These are phyloP conservation scores for Pollicipes pollicipes DNA, from an alignment of 1,140 invertebrate genomes.

Conservation along the genomic window DNA sequence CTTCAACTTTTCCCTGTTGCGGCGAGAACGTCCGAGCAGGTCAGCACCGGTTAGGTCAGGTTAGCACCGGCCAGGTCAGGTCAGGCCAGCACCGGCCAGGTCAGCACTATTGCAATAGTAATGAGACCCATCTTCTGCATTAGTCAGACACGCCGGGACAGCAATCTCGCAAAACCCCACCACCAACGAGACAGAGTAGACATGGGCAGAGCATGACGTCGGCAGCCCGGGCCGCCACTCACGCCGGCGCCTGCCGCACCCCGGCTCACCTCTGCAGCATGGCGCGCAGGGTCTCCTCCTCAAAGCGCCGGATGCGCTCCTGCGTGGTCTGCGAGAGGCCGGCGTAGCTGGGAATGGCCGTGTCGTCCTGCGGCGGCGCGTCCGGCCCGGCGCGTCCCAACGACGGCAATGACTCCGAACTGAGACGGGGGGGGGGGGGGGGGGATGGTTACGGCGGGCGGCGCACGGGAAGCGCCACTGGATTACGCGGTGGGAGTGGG, in stretches of 20 bases:
- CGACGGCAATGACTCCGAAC: background rate
- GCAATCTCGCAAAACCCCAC: too few species aligned
- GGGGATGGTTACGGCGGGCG: slow-evolving; percentile 8
- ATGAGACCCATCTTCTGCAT: too few species aligned
- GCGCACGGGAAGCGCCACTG: slow-evolving; percentile 9
- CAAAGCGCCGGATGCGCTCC: slow-evolving; percentile 46
- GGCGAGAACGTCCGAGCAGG: slow-evolving; percentile 6
- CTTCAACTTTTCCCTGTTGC: slow-evolving; percentile 3
- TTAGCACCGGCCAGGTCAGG: background rate
- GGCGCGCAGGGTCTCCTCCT: slow-evolving; percentile 47
- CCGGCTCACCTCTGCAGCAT: slow-evolving; percentile 28
- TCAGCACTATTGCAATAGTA: too few species aligned
- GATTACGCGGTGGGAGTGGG: too few species aligned
- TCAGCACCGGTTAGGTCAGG: background rate
- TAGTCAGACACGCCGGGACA: too few species aligned
- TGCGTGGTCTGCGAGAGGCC: slow-evolving; percentile 39
- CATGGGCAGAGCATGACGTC: too few species aligned
- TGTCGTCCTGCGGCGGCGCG: slow-evolving; percentile 30
- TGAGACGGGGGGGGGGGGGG: slow-evolving; percentile 8
- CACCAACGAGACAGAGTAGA: too few species aligned
- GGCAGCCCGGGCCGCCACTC: too few species aligned
- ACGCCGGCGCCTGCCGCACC: background rate
- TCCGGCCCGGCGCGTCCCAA: background rate
- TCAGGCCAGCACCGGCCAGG: background rate
- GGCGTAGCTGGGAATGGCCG: slow-evolving; percentile 36